phyloP scores from a whole-genome alignment of 2,797 vertebrate species.

The Gallinago nigripennis region DNA sequence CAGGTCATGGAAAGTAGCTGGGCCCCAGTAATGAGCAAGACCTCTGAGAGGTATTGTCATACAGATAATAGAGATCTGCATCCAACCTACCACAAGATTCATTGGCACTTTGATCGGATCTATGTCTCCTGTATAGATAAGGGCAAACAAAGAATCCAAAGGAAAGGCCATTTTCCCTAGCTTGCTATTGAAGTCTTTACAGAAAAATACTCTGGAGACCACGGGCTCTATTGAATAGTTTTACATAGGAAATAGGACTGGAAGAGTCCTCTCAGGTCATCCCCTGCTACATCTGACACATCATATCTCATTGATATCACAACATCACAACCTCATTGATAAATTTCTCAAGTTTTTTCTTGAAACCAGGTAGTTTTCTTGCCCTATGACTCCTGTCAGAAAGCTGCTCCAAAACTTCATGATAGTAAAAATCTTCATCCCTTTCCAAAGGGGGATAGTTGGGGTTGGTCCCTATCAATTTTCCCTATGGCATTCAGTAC shows the following conservation, averaged over 20 bases:
- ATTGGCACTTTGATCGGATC: conserved; percentile 43
- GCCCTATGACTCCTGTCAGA: conserved; percentile 19
- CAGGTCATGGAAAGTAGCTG: conserved; percentile 42
- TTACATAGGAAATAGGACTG: conserved; percentile 52
- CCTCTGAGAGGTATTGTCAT: conserved; percentile 42
- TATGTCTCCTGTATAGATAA: conserved; percentile 29
- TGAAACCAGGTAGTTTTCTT: conserved; percentile 33
- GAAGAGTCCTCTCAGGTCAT: conserved; percentile 55
- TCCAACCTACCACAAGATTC: conserved; percentile 43
- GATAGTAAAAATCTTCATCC: conserved; percentile 8
- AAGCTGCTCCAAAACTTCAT: conserved; percentile 17
- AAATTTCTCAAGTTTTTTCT: conserved; percentile 55
- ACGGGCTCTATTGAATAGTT: conserved; percentile 50
- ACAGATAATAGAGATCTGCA: conserved; percentile 53
- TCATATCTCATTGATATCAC: conserved; percentile 42
- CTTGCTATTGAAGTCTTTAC: conserved; percentile 51
- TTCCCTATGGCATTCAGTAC: background rate
- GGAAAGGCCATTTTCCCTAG: conserved; percentile 48
- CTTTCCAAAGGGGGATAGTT: background rate
- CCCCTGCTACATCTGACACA: background rate
- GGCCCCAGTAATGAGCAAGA: conserved; percentile 40
- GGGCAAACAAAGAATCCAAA: conserved; percentile 65
- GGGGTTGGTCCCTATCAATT: background rate
- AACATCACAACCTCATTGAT: conserved; percentile 62
- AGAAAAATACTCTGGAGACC: conserved; percentile 49